Evolutionary conservation across 2,888 invertebrate species (phyloP).

Genomic region (Acronicta aceris): DNA sequence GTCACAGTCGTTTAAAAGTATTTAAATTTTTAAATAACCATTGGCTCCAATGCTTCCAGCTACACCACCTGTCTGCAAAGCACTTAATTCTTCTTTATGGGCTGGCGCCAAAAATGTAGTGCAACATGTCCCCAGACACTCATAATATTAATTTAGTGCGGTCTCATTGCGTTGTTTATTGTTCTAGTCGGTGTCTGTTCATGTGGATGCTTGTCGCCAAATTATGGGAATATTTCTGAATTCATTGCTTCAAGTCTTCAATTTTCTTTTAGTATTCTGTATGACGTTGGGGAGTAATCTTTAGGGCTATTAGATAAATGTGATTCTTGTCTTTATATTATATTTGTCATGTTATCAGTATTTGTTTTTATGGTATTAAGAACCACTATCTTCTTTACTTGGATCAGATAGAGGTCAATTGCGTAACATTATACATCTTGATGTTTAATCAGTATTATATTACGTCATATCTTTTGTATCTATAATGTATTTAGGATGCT

Average conservation of each 20-base stretch:
- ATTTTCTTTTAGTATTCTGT: conserved; percentile 29
- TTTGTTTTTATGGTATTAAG: too few relatives aligned
- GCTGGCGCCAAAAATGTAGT: conserved; percentile 61
- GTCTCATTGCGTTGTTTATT: conserved; percentile 46
- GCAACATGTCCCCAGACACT: conserved; percentile 37
- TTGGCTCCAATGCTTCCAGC: conserved; percentile 39
- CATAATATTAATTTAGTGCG: conserved; percentile 46
- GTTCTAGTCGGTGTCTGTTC: conserved; percentile 31
- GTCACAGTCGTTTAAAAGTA: conserved; percentile 17
- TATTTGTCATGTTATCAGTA: too few relatives aligned
- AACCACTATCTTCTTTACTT: too few relatives aligned
- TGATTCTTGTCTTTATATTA: not conserved
- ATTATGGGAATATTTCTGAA: conserved; percentile 26
- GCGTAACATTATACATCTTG: too few relatives aligned
- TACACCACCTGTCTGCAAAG: conserved; percentile 53
- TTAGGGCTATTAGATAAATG: conserved; percentile 16
- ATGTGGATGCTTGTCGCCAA: conserved; percentile 37
- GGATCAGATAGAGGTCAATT: too few relatives aligned
- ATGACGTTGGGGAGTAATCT: conserved; percentile 29
- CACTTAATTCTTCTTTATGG: conserved; percentile 61
- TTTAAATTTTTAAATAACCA: conserved; percentile 26
- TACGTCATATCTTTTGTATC: too few relatives aligned
- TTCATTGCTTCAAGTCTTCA: conserved; percentile 42
- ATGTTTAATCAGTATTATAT: too few relatives aligned
- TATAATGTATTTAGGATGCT: too few relatives aligned